A percentile compares a stretch with the other conserved stretches of the same genome.
Conservation (phyloP, 2,888 invertebrate genomes). For the Unio pictorum region DNA sequence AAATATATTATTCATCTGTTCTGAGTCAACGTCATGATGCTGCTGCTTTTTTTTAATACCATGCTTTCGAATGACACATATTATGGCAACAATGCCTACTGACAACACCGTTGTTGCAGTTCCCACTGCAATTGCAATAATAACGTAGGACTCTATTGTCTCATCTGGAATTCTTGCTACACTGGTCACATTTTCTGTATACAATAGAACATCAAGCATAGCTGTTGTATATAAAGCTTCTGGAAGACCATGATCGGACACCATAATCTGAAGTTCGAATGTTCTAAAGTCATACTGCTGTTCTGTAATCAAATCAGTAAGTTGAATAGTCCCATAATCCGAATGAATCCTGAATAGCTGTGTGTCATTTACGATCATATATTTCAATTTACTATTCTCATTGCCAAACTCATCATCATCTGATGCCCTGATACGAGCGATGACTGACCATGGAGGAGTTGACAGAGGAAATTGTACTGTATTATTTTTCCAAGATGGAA, state of each 20-base stretch:
- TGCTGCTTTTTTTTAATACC: constrained; percentile 22
- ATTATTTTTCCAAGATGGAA: constrained; percentile 53
- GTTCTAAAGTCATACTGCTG: constrained; percentile 12
- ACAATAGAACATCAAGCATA: constrained; percentile 18
- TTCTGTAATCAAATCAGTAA: constrained; percentile 22
- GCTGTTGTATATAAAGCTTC: constrained; percentile 21
- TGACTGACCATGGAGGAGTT: constrained; percentile 43
- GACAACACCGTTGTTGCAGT: constrained; percentile 41
- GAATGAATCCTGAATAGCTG: constrained; percentile 48
- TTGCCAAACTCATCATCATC: constrained; percentile 55
- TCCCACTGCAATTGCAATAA: constrained; percentile 38
- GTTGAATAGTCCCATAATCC: constrained; percentile 46
- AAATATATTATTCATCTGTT: background rate
- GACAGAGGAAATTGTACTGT: constrained; percentile 42
- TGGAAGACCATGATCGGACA: constrained; percentile 30
- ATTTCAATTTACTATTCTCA: constrained; percentile 54
- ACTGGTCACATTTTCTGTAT: constrained; percentile 23
- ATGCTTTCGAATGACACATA: constrained; percentile 35
- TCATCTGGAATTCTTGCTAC: constrained; percentile 10
- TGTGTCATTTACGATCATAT: constrained; percentile 55
- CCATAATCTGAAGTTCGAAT: constrained; percentile 25
- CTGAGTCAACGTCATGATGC: background rate
- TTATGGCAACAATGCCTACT: constrained; percentile 40
- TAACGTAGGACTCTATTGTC: constrained; percentile 3
- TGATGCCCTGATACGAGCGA: constrained; percentile 48